These are phyloP conservation scores for Timandra comae DNA, from an alignment of 2,888 invertebrate genomes.

Conservation along the genomic window DNA sequence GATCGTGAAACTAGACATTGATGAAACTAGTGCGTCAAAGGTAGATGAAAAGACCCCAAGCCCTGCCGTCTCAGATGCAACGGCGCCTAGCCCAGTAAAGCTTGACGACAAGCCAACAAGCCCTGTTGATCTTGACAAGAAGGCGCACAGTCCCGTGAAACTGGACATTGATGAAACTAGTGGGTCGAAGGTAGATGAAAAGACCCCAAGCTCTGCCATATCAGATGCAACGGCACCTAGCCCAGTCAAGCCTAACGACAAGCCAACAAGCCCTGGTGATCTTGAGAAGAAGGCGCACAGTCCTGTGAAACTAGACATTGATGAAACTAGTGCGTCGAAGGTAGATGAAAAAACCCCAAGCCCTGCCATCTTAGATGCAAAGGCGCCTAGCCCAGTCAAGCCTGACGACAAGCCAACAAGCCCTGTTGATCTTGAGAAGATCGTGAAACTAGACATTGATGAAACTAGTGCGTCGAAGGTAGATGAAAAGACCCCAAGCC, in stretches of 20 bases:
- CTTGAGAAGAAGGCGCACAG: neutral
- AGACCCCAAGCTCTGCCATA: slow-evolving; percentile 5
- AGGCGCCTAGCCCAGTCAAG: slow-evolving; percentile 1
- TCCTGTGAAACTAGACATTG: too few species aligned
- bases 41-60: slow-evolving; percentile 10
- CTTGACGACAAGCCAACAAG: slow-evolving; percentile 8
- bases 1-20: too few species aligned
- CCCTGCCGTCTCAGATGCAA: neutral
- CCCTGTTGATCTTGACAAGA: slow-evolving; percentile 9
- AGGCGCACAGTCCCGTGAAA: slow-evolving; percentile 10
- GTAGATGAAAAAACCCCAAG: slow-evolving; percentile 3
- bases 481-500: slow-evolving; percentile 2
- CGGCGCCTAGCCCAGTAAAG: slow-evolving; percentile 3
- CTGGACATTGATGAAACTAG: too few species aligned
- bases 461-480: too few species aligned
- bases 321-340: slow-evolving; percentile 1
- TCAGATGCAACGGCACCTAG: slow-evolving; percentile 2
- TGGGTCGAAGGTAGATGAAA: slow-evolving; percentile 7
- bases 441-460: neutral
- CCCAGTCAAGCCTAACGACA: slow-evolving; percentile 2
- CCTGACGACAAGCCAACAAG: slow-evolving; percentile 6
- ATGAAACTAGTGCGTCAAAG: slow-evolving; percentile 14
- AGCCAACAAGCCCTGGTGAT: slow-evolving; percentile 2
- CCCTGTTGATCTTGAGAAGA: slow-evolving; percentile 8
- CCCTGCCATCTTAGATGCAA: slow-evolving; percentile 2